Conservation (phyloP, 2,888 invertebrate species). For the Glyphotaelius pellucidus region DNA sequence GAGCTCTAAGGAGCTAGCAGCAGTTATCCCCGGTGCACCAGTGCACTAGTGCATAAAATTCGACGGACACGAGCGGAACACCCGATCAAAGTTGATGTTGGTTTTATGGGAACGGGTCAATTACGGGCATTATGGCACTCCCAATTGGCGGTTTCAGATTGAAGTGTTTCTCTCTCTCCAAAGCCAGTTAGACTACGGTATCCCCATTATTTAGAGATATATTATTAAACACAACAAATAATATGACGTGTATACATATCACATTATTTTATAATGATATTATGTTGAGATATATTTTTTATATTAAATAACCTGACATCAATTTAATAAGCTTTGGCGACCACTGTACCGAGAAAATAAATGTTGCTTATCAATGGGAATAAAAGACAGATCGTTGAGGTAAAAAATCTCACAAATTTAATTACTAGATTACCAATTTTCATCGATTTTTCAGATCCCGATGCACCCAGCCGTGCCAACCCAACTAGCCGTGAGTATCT, state of each 20-base stretch:
- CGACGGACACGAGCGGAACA: no score
- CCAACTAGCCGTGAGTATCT: constrained; percentile 92
- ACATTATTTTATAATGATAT: no score
- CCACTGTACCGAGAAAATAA: no score
- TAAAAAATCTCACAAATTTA: background rate
- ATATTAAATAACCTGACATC: no score
- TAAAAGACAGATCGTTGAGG: background rate
- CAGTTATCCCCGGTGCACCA: no score
- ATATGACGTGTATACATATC: no score
- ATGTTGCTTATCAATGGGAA: background rate
- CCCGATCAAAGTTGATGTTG: no score
- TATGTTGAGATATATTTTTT: no score
- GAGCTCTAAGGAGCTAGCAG: no score
- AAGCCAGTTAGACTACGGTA: background rate
- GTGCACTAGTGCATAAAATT: no score
- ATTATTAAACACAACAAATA: no score
- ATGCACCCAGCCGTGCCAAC: constrained; percentile 89
- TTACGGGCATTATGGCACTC: background rate
- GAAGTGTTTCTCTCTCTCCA: background rate
- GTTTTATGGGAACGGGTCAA: background rate
- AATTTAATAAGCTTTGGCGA: background rate
- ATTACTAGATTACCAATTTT: background rate
- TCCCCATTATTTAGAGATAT: no score
- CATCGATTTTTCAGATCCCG: constrained; percentile 82
- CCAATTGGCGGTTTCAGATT: background rate